Evolutionary conservation across 2,113 vertebrate genomes (phyloP).

Genomic region (Datnioides undecimradiatus): DNA sequence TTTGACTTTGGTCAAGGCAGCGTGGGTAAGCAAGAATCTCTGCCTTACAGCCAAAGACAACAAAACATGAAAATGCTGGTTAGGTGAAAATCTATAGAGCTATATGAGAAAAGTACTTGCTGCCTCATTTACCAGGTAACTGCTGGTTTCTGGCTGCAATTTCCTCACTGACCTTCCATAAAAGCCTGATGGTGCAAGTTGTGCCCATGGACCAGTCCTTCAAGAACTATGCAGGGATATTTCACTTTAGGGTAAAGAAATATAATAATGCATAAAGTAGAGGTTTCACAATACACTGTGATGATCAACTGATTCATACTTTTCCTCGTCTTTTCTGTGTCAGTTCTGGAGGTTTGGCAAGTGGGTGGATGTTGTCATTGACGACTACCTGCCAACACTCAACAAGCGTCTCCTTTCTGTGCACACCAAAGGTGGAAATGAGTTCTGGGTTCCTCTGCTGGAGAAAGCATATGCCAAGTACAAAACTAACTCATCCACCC

Average conservation of each 20-base stretch:
- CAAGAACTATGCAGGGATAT: constrained; percentile 56
- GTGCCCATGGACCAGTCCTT: constrained; percentile 61
- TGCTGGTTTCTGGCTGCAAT: constrained; percentile 70
- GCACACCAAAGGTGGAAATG: constrained; percentile 50
- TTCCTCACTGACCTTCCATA: constrained; percentile 41
- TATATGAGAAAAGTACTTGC: background rate
- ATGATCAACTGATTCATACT: background rate
- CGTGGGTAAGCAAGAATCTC: constrained; percentile 34
- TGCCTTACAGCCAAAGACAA: background rate
- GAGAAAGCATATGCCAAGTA: constrained; percentile 83
- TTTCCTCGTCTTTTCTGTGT: background rate
- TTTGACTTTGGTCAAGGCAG: constrained; percentile 58
- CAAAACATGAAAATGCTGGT: background rate
- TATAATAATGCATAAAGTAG: background rate
- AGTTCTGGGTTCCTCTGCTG: constrained; percentile 81
- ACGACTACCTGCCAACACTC: constrained; percentile 73
- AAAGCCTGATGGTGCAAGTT: constrained; percentile 48
- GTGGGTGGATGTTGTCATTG: constrained; percentile 82
- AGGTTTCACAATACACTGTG: background rate
- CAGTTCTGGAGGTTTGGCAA: constrained; percentile 82
- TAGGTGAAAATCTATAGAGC: background rate
- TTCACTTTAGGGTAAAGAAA: constrained; percentile 68
- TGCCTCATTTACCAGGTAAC: constrained; percentile 44
- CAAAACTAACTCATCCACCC: background rate
- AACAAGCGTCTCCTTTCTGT: constrained; percentile 62